Base-by-base conservation (phyloP, 2,113 vertebrate genomes). In the Thalassarche chlororhynchos region DNA sequence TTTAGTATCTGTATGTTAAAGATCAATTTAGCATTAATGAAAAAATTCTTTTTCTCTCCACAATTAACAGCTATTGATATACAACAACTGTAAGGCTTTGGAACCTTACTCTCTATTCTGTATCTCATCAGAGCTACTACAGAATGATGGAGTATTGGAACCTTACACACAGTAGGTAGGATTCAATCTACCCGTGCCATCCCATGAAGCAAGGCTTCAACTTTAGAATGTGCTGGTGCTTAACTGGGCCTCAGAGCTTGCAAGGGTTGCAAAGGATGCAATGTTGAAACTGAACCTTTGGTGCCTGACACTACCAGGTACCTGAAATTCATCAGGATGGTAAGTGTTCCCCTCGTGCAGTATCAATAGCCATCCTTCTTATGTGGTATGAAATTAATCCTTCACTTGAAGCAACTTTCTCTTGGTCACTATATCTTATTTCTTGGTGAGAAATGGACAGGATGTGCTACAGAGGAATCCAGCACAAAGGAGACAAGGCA, bases 301-400 rank as follows among this genome's bases (percentile, higher is more conserved):
- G n/a, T 80, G 51, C 14, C 70, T 96, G 94, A 80, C 32, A 10
- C 32, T 55, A 90, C 40, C 71, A 52, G 60, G 42, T 66, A 84
- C 38, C 24, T 10, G n/a, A 90, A 90, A 97, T 97, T 84, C 65
- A 94, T 95, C 93, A 97, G 89, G 55, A 91, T 96, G 97, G 91
- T 90, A 88, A 94, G 94, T 89, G 93, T 84, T 94, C 38, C 52
- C 51, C 66, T 87, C 68, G 34, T n/a, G 40, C 78, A 88, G 75
- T 86, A 85, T 83, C 95, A 83, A 74, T 79, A 87, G 82, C 78
- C 64, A 69, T 96, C 91, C 81, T 91, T 96, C 89, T 90, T 89
- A 84, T 2, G 0, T 10, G 26, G 51, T 91, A 78, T 6, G 5
- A 94, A 97, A 97, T 97, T 88, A 96, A 96, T 97, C 75, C 62